Evolutionary conservation across 92 coral and sea anemone genomes (phyloP).

Genomic region (Paragorgia papillata): DNA sequence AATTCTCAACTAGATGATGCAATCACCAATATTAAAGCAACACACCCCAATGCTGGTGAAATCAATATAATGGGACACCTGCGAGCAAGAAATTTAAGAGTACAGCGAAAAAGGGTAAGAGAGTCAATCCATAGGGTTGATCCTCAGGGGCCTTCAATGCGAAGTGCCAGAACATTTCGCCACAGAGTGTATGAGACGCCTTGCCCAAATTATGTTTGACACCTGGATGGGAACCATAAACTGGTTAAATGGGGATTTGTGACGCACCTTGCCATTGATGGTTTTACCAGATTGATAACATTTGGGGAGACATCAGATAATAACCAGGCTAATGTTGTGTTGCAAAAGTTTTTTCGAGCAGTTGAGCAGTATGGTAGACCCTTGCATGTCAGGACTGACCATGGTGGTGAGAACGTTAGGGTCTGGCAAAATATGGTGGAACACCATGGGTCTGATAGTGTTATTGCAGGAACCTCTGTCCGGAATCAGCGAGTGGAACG

Average conservation of each 20-base stretch:
- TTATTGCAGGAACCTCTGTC: conserved; percentile 8
- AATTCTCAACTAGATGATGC: background rate
- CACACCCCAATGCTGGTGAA: too few relatives aligned
- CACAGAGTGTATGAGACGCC: background rate
- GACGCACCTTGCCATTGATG: conserved; percentile 24
- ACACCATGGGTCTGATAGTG: background rate
- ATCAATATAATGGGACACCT: background rate
- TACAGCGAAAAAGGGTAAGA: background rate
- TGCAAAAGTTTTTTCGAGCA: background rate
- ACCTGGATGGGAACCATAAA: too few relatives aligned
- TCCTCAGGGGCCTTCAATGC: background rate
- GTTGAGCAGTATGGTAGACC: conserved; percentile 28
- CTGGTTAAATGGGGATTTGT: too few relatives aligned
- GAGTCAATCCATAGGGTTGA: conserved; percentile 2
- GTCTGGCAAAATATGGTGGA: too few relatives aligned
- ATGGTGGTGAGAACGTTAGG: conserved; percentile 19
- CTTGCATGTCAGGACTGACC: conserved; percentile 9
- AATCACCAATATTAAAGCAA: background rate
- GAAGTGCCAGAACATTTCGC: conserved; percentile 7
- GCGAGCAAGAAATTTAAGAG: conserved; percentile 8
- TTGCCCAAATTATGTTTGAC: conserved; percentile 3
- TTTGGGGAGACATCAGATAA: too few relatives aligned
- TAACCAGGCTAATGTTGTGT: conserved; percentile 16
- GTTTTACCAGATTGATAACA: conserved; percentile 16
- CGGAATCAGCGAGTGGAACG: conserved; percentile 21